Base-by-base conservation (phyloP, 1,140 invertebrate genomes). In the Megalopta genalis region DNA sequence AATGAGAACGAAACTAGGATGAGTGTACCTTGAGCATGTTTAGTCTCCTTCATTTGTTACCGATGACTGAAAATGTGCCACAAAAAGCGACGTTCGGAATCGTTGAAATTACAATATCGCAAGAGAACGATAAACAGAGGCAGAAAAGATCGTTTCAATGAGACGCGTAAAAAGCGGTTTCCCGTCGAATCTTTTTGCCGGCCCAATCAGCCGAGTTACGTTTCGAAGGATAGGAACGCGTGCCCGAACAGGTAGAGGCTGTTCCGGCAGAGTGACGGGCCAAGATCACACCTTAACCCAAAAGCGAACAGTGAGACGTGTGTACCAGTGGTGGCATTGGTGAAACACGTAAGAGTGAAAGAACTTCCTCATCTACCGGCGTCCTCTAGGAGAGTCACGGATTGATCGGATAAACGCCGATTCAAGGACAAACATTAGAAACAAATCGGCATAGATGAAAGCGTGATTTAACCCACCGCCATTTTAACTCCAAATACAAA, bases 11-110 rank as follows among this genome's bases (percentile, higher is more conserved):
- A 60, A 67, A 84, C 68, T 81, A 80, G 83, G 62, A 70, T 81
- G 64, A 80, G 66, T 78, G 75, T 72, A 72, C 83, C 83, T 84
- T 84, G 83, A 84, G 84, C 83, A 81, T 77, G 59, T 77, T 85
- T 25, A 27, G 10, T 62, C 25, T 2, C 59, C 59, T 62, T 59
- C 23, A 0, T 21, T 21, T 7, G 4, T 63, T 39, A 32, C 37
- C 62, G 10, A 2, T 23, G 60, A 37, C 25, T 60, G 37, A 9
- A n/a, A 8, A 27, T 14, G 25, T 12, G 3, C 4, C 7, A 14
- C 23, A 62, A 32, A 27, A 60, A 60, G 10, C 57, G 23, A 23
- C 12, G 57, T 60, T 46, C 10, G 12, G 14, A 46, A 46, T 46
- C 10, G 9, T 10, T 14, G 10, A 46, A 14, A 46, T 46, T 12